Evolutionary conservation across 64 coral and sea anemone genomes (phyloP).

Genomic region (Astreopora myriophthalma): DNA sequence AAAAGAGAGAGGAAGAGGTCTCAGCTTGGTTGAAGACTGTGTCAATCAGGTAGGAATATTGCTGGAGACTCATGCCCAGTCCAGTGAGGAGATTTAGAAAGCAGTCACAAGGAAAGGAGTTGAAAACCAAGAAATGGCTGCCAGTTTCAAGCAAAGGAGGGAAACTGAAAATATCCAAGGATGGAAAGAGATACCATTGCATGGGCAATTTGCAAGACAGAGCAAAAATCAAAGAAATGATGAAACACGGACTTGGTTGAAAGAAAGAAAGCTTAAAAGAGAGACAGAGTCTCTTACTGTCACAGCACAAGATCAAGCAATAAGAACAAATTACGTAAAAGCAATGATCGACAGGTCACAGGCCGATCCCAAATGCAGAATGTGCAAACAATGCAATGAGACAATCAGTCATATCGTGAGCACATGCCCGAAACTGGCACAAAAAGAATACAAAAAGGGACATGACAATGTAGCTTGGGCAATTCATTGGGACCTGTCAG

Average conservation of each 20-base stretch:
- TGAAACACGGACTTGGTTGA: neutral
- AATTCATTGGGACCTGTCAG: slow-evolving; percentile 36
- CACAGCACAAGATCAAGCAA: neutral
- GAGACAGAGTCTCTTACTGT: neutral
- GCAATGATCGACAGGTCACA: neutral
- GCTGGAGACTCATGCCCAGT: too few species aligned
- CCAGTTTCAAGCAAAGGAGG: neutral
- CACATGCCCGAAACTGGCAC: neutral
- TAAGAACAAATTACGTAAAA: neutral
- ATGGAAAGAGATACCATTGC: neutral
- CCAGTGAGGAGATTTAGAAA: too few species aligned
- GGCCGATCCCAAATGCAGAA: neutral
- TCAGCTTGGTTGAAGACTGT: too few species aligned
- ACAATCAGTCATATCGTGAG: slow-evolving; percentile 21
- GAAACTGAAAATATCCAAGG: neutral
- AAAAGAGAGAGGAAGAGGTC: too few species aligned
- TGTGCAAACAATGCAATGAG: neutral
- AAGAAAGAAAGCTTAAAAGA: neutral
- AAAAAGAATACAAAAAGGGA: slow-evolving; percentile 29
- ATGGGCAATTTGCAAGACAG: neutral
- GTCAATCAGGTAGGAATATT: too few species aligned
- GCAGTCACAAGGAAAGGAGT: too few species aligned
- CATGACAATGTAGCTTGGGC: neutral
- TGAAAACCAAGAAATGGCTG: neutral
- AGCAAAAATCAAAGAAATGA: neutral